Evolutionary conservation across 2,888 invertebrate genomes (phyloP), one percentile per base, ranked within the genome.

Genomic region (Philereme vetulata): DNA sequence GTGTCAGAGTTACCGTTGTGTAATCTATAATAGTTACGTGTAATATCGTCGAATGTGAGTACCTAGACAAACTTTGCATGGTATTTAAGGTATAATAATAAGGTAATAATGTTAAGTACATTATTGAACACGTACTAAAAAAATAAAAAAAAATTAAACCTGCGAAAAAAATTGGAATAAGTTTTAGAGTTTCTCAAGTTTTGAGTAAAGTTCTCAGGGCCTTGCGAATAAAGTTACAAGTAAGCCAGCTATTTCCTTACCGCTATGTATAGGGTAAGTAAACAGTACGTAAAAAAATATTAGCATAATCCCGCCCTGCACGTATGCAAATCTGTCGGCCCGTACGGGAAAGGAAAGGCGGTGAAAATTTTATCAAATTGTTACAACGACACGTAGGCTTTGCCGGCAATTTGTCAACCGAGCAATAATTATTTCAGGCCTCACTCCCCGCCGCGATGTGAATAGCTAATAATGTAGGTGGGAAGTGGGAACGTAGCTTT

Each of bases 291-390:
- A 86, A 90, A 92, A 80, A 91, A 90, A 88, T 86, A 91, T 92
- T 92, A 85, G 88, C 91, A 90, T 91, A 89, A 89, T 83, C 85
- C 84, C 81, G 77, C 84, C 84, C 81, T 77, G 83, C 88, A 86
- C 76, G 79, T 90, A 92, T 92, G 92, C 90, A 90, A 92, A 92
- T 70, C 61, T 46, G 75, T 72, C 72, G 82, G 83, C 85, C 87
- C 87, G 82, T 83, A 77, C 80, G 82, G 81, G 82, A 82, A 85
- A 88, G 86, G 61, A 83, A 62, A 54, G 80, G 80, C 81, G 84
- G 83, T 82, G 88, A 86, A 90, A 92, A 92, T 89, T 90, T 90
- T 90, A 90, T 90, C 90, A 92, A 92, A 92, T 92, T 91, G 90
- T 86, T 82, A 81, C 81, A 78, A 77, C 85, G 86, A 86, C 88